A percentile compares a stretch with the other conserved stretches of the same genome.
Conservation (phyloP, 2,888 invertebrate genomes). For the Abrostola triplasia region DNA sequence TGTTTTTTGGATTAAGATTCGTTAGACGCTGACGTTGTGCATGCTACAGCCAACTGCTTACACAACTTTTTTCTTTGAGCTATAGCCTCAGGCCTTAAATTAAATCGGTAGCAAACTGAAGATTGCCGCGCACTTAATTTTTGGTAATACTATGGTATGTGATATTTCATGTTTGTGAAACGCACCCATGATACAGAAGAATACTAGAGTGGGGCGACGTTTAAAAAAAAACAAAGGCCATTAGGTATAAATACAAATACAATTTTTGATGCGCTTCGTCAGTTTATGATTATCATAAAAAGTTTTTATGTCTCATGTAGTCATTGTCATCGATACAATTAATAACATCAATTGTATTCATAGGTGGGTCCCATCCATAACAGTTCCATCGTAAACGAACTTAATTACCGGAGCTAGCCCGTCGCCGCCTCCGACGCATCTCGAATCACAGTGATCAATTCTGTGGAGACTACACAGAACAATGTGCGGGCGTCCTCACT, state of each 20-base stretch:
- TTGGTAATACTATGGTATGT: too few relatives aligned
- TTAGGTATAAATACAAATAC: too few relatives aligned
- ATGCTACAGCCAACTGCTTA: background rate
- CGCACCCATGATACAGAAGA: too few relatives aligned
- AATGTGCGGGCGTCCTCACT: slow-evolving; percentile 51
- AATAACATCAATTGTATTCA: slow-evolving; percentile 31
- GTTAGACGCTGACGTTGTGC: too few relatives aligned
- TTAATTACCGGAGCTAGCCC: slow-evolving; percentile 42
- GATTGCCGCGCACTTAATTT: background rate
- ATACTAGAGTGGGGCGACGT: too few relatives aligned
- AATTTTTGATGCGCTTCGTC: too few relatives aligned
- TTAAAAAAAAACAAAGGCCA: too few relatives aligned
- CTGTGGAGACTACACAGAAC: slow-evolving; percentile 47
- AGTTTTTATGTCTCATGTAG: background rate
- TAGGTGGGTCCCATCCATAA: slow-evolving; percentile 36
- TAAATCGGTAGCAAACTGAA: background rate
- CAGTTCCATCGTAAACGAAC: slow-evolving; percentile 34
- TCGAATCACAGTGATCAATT: slow-evolving; percentile 55
- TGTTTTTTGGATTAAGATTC: too few relatives aligned
- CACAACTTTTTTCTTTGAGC: background rate
- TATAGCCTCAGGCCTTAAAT: background rate
- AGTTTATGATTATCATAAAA: too few relatives aligned
- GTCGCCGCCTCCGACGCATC: slow-evolving; percentile 34
- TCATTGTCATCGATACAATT: slow-evolving; percentile 28
- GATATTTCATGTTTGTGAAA: too few relatives aligned